These are phyloP conservation scores for Lophius piscatorius DNA, from an alignment of 2,113 vertebrate species.

Conservation along the genomic window DNA sequence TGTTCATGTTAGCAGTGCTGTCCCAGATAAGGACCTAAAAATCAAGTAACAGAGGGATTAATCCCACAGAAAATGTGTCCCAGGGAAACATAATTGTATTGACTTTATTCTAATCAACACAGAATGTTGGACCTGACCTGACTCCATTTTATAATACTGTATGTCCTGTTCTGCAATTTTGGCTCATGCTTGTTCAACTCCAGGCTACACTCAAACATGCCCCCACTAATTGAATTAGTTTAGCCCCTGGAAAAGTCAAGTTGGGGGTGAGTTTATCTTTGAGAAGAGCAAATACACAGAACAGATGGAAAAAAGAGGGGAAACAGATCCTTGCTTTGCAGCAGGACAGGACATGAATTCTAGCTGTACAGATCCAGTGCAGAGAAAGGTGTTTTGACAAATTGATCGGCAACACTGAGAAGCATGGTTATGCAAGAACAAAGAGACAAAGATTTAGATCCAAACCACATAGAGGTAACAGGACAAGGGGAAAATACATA, in stretches of 20 bases:
- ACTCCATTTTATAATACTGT: constrained; percentile 44
- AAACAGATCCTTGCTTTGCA: too few relatives aligned
- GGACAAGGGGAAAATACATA: too few relatives aligned
- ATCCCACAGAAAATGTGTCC: constrained; percentile 26
- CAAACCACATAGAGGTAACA: too few relatives aligned
- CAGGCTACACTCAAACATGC: constrained; percentile 55
- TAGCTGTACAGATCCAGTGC: too few relatives aligned
- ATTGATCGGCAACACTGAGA: too few relatives aligned
- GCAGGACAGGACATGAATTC: constrained; percentile 14
- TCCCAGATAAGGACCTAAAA: constrained; percentile 31
- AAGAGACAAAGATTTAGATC: too few relatives aligned
- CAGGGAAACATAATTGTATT: constrained; percentile 55
- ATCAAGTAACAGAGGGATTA: constrained; percentile 52
- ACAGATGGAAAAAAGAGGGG: constrained; percentile 30
- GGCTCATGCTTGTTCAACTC: constrained; percentile 44
- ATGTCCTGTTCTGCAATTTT: constrained; percentile 48
- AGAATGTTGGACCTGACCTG: constrained; percentile 44
- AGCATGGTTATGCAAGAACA: too few relatives aligned
- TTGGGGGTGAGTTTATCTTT: constrained; percentile 54
- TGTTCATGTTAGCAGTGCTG: constrained; percentile 29
- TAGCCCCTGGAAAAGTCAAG: constrained; percentile 61
- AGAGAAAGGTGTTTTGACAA: too few relatives aligned
- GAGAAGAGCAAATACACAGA: constrained; percentile 48
- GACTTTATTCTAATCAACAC: constrained; percentile 55
- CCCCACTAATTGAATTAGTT: constrained; percentile 61